Conservation (phyloP, 2,113 vertebrate genomes). For the Prinia subflava region DNA sequence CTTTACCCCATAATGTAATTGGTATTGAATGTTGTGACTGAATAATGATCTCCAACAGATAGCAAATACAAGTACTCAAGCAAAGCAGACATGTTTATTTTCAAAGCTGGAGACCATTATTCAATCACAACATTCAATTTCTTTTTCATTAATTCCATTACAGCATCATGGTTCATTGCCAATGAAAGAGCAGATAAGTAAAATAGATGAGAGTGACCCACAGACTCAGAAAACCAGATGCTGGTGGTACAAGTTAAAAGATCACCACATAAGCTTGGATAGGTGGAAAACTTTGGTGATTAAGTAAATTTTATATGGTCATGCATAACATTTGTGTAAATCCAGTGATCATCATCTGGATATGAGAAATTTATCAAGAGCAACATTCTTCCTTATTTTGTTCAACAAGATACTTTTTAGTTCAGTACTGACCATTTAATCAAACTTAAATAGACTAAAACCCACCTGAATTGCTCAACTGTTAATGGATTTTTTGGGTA, state of each 20-base stretch:
- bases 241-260: neutral
- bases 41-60: conserved; percentile 57
- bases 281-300: neutral
- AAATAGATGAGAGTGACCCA: conserved; percentile 30
- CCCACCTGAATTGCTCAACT: neutral
- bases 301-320: neutral
- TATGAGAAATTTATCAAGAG: neutral
- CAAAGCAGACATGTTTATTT: conserved; percentile 56
- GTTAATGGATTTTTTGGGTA: neutral
- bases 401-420: neutral
- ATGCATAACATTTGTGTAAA: neutral
- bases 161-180: conserved; percentile 28
- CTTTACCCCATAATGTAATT: conserved; percentile 7
- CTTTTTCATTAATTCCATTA: conserved; percentile 68
- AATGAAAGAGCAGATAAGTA: conserved; percentile 44
- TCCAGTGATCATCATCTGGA: accelerated
- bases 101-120: conserved; percentile 63
- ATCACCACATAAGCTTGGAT: neutral
- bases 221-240: neutral
- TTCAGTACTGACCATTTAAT: neutral
- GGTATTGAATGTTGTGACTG: conserved; percentile 22
- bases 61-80: conserved; percentile 41
- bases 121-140: conserved; percentile 65
- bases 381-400: neutral
- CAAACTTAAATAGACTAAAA: neutral